Evolutionary conservation across 2,797 vertebrate species (phyloP).

Genomic region (Gallirallus australis): DNA sequence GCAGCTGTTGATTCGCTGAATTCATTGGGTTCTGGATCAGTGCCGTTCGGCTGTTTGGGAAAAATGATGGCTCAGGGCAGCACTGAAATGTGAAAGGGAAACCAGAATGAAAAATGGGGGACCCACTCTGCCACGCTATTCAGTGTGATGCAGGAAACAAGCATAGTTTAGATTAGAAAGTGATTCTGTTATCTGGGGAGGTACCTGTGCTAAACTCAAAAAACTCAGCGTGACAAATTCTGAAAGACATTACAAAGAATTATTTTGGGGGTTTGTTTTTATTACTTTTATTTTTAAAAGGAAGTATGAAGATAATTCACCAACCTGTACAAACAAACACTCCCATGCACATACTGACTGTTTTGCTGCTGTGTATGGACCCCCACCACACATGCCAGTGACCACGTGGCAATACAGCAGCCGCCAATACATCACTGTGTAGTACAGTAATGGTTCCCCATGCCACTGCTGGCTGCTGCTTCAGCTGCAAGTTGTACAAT

Average conservation of each 20-base stretch:
- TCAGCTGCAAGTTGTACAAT: not conserved
- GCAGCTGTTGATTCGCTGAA: not conserved
- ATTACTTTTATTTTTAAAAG: not conserved
- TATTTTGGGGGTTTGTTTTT: not conserved
- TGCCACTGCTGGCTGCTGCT: not conserved
- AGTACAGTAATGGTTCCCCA: not conserved
- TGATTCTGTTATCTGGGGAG: not conserved
- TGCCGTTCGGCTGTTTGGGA: not conserved
- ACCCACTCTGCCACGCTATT: not conserved
- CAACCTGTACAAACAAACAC: not conserved
- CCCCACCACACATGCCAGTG: not conserved
- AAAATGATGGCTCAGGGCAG: not conserved
- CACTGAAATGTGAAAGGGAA: not conserved
- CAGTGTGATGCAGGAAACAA: not conserved
- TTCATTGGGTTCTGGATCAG: not conserved
- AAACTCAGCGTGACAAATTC: not conserved
- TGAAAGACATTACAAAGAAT: not conserved
- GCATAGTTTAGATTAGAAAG: not conserved
- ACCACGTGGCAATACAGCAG: not conserved
- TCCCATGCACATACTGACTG: fast-evolving
- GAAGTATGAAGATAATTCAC: not conserved
- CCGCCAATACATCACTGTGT: not conserved
- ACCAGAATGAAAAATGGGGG: not conserved
- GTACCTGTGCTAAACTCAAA: not conserved
- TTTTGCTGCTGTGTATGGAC: not conserved